Conservation (phyloP, 2,888 invertebrate genomes). For the Lepidocyrtinus sp. region DNA sequence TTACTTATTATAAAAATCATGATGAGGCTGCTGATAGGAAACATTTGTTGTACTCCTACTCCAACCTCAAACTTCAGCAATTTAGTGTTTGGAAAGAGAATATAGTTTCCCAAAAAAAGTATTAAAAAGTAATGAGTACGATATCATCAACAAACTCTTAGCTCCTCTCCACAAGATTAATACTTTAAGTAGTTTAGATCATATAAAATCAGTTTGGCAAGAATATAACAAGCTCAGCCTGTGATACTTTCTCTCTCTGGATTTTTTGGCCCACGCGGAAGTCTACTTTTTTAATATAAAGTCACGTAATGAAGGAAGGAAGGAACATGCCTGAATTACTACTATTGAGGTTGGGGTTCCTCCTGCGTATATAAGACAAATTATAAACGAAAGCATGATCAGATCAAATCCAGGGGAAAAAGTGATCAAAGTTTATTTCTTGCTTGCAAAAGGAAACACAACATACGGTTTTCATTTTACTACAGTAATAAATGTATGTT, state of each 20-base stretch:
- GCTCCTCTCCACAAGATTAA: neutral
- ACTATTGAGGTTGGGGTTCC: neutral
- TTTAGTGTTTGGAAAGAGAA: neutral
- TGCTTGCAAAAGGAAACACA: neutral
- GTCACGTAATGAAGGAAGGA: neutral
- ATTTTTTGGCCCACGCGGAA: neutral
- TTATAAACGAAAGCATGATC: neutral
- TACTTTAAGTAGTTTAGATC: neutral
- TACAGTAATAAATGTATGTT: neutral
- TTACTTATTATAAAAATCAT: neutral
- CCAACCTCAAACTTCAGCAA: neutral
- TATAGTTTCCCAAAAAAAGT: neutral
- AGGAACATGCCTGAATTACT: neutral
- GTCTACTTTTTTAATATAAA: neutral
- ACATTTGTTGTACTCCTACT: neutral
- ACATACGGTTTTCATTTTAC: neutral
- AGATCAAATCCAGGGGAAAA: neutral
- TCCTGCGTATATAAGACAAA: neutral
- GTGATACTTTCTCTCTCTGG: neutral
- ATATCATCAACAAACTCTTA: neutral
- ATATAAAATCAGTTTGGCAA: neutral
- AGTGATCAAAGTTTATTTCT: neutral
- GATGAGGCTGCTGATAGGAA: neutral
- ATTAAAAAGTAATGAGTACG: neutral
- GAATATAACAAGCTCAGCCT: neutral